Base-by-base conservation (phyloP, 2,113 vertebrate genomes). In the Elgaria multicarinata region DNA sequence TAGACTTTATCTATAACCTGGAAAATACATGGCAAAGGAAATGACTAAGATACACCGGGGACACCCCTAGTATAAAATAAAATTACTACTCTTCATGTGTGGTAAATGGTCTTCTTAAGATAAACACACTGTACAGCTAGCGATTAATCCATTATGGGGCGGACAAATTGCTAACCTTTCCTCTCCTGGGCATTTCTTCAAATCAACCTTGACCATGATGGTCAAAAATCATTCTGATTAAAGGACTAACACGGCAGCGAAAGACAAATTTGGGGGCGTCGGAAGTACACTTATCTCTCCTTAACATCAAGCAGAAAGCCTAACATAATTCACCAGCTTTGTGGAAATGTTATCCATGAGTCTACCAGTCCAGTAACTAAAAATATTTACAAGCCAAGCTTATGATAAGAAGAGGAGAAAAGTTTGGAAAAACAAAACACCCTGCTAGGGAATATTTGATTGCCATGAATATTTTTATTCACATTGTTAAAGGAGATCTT, bases 51-150 rank as follows among this genome's bases (percentile, higher is more conserved):
- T 89, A 84, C 88, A 91, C 94, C 36, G 42, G 93, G 86, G 75
- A 93, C 9, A 20, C 62, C 80, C 71, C 92, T 92, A 83, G 94
- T 77, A 93, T 53, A 92, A 93, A 95, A 94, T 86, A 92, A 94
- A 93, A 92, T 88, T 75, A 83, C 92, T 83, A 83, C 75, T 94
- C 76, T 72, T 90, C 72, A 39, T 13, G 82, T 33, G 78, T 42
- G 31, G 55, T 83, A 84, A 93, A 92, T 79, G 76, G 74, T 28
- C 10, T 86, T 71, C 92, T 53, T 50, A 89, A 66, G 88, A 88
- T 74, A 93, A 93, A 92, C 81, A 86, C 14, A 82, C 16, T 33
- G 44, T 89, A 83, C 42, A 91, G 90, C 69, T 81, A 92, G n/a
- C 53, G 85, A 94, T 82, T 75, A 89, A 88, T 36, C 88, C n/a